Evolutionary conservation across 2,888 invertebrate genomes (phyloP).

Genomic region (Caenorhabditis sp.): DNA sequence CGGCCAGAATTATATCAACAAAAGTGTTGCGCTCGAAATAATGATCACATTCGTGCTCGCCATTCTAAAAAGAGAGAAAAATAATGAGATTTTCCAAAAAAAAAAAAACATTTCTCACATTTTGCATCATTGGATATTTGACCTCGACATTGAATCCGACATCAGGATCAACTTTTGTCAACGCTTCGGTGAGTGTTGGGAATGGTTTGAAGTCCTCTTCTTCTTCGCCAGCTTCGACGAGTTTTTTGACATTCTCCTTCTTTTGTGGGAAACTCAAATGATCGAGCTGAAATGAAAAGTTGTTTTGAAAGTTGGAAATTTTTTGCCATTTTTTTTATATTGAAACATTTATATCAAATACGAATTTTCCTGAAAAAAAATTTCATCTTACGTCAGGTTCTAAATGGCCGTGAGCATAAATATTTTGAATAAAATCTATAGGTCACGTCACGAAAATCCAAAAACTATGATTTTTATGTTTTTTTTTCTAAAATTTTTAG

Average conservation of each 20-base stretch:
- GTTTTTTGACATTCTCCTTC: constrained; percentile 44
- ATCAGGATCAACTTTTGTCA: constrained; percentile 83
- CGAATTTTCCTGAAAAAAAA: too few relatives aligned
- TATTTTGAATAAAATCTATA: too few relatives aligned
- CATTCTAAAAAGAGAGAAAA: constrained; percentile 71
- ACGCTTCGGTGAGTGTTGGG: constrained; percentile 84
- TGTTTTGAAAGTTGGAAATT: too few relatives aligned
- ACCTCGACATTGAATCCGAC: constrained; percentile 96
- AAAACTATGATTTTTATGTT: too few relatives aligned
- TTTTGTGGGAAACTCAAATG: constrained; percentile 56
- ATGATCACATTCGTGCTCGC: constrained; percentile 67
- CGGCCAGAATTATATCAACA: constrained; percentile 85
- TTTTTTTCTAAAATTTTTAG: too few relatives aligned
- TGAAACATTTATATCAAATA: too few relatives aligned
- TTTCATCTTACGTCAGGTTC: too few relatives aligned
- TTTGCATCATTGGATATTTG: constrained; percentile 87
- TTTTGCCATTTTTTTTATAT: too few relatives aligned
- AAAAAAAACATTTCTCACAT: constrained; percentile 42
- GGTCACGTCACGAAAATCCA: too few relatives aligned
- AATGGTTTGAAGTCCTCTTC: constrained; percentile 77
- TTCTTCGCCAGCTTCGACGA: constrained; percentile 48
- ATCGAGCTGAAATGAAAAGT: constrained; percentile 53
- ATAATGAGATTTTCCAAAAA: background rate
- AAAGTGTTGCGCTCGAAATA: constrained; percentile 86
- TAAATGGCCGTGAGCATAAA: too few relatives aligned